Evolutionary conservation across 2,113 vertebrate species (phyloP).

Genomic region (Psammodynastes pulverulentus): DNA sequence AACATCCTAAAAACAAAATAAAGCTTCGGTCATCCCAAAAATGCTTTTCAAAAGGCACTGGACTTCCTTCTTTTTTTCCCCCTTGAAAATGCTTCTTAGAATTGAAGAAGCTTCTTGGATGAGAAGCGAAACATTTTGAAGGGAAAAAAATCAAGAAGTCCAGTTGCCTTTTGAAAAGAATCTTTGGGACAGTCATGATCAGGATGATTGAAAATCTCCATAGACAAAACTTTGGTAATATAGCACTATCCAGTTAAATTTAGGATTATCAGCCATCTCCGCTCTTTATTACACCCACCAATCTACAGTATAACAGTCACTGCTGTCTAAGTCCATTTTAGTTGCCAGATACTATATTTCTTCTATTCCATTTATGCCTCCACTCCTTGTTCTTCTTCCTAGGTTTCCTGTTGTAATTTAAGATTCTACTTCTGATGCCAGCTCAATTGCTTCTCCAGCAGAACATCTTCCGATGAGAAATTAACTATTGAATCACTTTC

Average conservation of each 20-base stretch:
- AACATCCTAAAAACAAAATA: neutral
- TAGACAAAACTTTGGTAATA: neutral
- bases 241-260: neutral
- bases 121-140: neutral
- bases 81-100: neutral
- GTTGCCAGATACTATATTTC: neutral
- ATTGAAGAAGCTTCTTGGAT: neutral
- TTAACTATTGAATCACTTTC: neutral
- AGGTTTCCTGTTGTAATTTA: neutral
- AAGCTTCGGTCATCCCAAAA: neutral
- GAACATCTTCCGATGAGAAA: neutral
- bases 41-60: neutral
- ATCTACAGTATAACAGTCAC: neutral
- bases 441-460: neutral
- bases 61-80: neutral
- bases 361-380: neutral
- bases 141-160: neutral
- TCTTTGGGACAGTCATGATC: neutral
- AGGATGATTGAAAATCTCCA: neutral
- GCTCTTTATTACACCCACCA: neutral
- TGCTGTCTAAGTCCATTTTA: neutral
- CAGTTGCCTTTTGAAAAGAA: neutral
- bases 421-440: neutral
- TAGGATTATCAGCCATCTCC: neutral
- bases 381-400: neutral